These are phyloP conservation scores for Tiaroga cobitis DNA, from an alignment of 2,797 vertebrate genomes.

Conservation along the genomic window DNA sequence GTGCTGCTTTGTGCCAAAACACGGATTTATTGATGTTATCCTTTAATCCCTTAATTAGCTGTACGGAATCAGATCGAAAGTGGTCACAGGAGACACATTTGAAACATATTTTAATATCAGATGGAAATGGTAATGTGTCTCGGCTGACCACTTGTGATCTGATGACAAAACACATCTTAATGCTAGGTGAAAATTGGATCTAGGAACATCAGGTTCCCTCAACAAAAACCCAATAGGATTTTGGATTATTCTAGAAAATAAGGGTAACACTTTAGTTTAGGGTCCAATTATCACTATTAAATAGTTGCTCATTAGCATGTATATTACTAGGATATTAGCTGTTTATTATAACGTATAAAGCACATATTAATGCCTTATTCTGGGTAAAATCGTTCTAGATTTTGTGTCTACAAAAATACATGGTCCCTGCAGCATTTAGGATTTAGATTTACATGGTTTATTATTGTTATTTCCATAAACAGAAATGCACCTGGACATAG, in stretches of 20 bases:
- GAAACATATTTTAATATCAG: neutral
- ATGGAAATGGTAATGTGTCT: neutral
- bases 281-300: too few species aligned
- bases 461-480: constrained; percentile 2
- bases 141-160: neutral
- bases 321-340: too few species aligned
- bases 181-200: neutral
- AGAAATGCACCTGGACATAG: constrained; percentile 78
- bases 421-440: neutral
- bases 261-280: too few species aligned
- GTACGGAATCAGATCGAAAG: neutral
- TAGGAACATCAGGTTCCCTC: neutral
- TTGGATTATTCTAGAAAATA: too few species aligned
- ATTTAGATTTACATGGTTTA: neutral
- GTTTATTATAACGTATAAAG: too few species aligned
- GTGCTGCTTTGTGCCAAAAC: neutral
- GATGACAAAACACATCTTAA: neutral
- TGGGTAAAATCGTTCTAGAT: neutral
- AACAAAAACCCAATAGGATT: neutral
- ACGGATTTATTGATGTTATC: neutral
- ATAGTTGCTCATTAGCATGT: too few species aligned
- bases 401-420: neutral
- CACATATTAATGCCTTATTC: too few species aligned
- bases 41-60: neutral
- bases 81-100: neutral